These are phyloP conservation scores for Psilanteris sp. DNA, from an alignment of 1,140 invertebrate species.

Conservation along the genomic window DNA sequence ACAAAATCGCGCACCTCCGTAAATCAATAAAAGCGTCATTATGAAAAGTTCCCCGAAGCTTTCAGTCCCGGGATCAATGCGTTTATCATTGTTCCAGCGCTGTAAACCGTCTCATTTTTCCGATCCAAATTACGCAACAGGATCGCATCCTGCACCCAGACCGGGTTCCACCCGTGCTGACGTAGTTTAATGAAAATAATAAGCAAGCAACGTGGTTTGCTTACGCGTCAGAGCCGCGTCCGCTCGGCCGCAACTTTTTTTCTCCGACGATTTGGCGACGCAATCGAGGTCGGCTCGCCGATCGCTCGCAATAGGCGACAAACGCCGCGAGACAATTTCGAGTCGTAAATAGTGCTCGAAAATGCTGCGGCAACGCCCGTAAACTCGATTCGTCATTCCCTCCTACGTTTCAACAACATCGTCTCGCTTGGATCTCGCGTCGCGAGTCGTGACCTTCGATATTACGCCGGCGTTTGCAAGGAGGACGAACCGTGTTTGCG, in stretches of 20 bases:
- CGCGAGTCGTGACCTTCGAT: conserved; percentile 14
- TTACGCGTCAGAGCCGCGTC: neutral
- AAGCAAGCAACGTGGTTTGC: neutral
- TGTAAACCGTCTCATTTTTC: neutral
- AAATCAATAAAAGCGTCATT: neutral
- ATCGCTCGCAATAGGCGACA: conserved; percentile 6
- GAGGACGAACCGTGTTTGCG: conserved; percentile 7
- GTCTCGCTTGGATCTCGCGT: conserved; percentile 4
- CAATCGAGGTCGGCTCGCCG: conserved; percentile 19
- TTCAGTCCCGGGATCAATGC: neutral
- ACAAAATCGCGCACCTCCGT: neutral
- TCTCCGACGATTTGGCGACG: conserved; percentile 1
- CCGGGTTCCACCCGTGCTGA: neutral
- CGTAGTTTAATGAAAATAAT: neutral
- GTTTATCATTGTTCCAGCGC: neutral
- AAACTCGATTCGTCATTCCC: conserved; percentile 4
- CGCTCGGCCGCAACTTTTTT: neutral
- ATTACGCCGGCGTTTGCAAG: conserved; percentile 1
- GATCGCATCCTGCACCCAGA: neutral
- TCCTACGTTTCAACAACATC: conserved; percentile 12
- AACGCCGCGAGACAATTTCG: conserved; percentile 14
- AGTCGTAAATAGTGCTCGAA: conserved; percentile 26
- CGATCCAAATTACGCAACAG: neutral
- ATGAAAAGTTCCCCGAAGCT: neutral
- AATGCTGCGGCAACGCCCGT: conserved; percentile 23